Base-by-base conservation (phyloP, 1,140 invertebrate species). In the Scaptomyza hsui region DNA sequence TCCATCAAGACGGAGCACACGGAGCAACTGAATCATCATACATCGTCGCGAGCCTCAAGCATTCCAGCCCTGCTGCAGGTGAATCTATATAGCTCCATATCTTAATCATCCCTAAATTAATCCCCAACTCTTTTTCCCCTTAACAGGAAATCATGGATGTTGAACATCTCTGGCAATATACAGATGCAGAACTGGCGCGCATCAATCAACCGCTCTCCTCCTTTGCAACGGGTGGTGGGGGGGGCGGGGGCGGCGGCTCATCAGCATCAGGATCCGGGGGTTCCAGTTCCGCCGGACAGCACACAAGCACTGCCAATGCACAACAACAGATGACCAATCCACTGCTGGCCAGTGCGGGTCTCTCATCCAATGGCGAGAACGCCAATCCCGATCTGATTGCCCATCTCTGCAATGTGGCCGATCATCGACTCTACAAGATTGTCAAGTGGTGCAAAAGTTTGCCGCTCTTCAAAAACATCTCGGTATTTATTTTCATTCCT, bases 401-500 rank as follows among this genome's bases (percentile, higher is more conserved):
- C 0, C 97, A 97, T 91, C 93, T 98, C 76, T 98, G 97, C 92
- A 96, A 97, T 91, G 97, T 99, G 61, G 97, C 98, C 37, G 98
- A 99, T 92, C 96, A 98, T 92, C 93, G 98, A 32, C 94, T 99
- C 0, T 99, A 99, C 91, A 98, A 99, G 93, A 98, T 99, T 75
- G 98, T 99, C 55, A 98, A 98, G 90, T 99, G 98, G 98, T 99
- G 98, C 92, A 97, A 99, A 92, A 98, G 97, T 92, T 92, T 99
- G 89, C 98, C 98, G 9, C 94, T 99, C 3, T 99, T 99, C 91
- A 97, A 98, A 91, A 97, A 98, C 92, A 99, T 99, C 81, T 96
- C 97, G 67, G 96, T 97, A 76, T 92, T 93, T 92, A 55, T 41
- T 3, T 1, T 13, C 12, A n/a, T 2, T 44, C n/a, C n/a, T 24